Percentiles rank a stretch among this genome's conserved stretches.
These are phyloP conservation scores for Phacellophora camtschatica DNA, from an alignment of 30 jellyfish, hydroid and myxozoan genomes.

Conservation along the genomic window DNA sequence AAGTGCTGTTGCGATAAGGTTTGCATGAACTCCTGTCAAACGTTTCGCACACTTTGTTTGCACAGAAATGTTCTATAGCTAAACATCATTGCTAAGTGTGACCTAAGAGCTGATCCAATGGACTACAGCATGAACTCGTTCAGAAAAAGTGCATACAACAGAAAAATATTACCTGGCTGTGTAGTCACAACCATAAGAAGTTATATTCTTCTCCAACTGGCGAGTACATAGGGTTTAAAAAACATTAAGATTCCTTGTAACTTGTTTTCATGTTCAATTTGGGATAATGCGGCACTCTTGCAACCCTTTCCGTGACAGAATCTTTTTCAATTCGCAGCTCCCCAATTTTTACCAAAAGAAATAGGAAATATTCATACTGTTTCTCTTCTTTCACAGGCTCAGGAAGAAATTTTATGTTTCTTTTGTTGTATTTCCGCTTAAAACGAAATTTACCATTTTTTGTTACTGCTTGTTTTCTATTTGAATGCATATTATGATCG, in stretches of 20 bases:
- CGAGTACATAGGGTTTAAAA: not conserved
- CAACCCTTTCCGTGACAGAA: not conserved
- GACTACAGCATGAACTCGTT: not conserved
- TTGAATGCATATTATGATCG: not conserved
- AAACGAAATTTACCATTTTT: not conserved
- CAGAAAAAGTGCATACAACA: not conserved
- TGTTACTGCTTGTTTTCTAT: not conserved
- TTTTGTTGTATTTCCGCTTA: not conserved
- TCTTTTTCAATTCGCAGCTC: not conserved
- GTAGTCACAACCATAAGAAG: not conserved
- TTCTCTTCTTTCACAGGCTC: not conserved
- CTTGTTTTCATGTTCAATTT: no score
- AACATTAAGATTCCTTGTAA: no score
- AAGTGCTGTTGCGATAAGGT: not conserved
- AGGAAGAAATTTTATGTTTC: not conserved
- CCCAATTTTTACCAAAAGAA: not conserved
- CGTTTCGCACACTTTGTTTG: not conserved
- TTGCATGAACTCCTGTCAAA: not conserved
- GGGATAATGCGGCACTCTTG: not conserved
- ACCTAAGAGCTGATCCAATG: not conserved
- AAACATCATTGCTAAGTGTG: not conserved
- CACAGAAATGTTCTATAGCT: not conserved
- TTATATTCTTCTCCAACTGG: not conserved
- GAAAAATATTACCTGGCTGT: not conserved
- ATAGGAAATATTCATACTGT: not conserved